Conservation (phyloP, 2,113 vertebrate species). For the Macrotis lagotis region DNA sequence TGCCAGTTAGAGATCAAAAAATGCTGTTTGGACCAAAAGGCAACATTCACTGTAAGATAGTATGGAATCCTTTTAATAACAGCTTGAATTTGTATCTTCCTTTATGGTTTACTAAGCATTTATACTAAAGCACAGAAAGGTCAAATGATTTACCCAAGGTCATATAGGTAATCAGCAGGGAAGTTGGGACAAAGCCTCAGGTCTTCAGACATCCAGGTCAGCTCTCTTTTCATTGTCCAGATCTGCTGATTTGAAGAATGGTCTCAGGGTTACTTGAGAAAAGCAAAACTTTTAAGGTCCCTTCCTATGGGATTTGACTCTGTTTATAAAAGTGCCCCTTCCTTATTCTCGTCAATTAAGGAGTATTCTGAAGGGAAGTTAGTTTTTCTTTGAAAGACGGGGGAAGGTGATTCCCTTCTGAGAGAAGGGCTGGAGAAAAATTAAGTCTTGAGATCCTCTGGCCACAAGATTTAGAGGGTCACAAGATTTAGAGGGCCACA, state of each 20-base stretch:
- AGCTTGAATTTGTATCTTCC: neutral
- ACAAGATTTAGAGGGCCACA: neutral
- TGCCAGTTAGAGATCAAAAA: neutral
- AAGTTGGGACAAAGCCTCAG: neutral
- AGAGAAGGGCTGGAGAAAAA: neutral
- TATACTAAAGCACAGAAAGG: neutral
- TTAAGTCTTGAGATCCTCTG: neutral
- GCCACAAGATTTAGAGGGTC: too few species aligned
- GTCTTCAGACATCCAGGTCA: neutral
- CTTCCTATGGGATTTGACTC: neutral
- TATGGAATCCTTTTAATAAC: neutral
- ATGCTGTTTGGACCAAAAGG: neutral
- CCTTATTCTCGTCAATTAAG: neutral
- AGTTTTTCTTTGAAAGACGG: neutral
- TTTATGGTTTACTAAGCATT: neutral
- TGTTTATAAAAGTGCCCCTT: neutral
- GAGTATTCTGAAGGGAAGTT: neutral
- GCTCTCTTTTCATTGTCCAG: neutral
- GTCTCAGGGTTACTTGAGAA: neutral
- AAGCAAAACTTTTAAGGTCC: neutral
- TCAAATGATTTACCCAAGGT: neutral
- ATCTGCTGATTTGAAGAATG: neutral
- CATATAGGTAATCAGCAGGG: neutral
- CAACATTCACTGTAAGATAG: neutral
- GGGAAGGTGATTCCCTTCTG: too few species aligned